phyloP scores from a whole-genome alignment of 1,140 invertebrate genomes.

The Trachelipus rathkii region DNA sequence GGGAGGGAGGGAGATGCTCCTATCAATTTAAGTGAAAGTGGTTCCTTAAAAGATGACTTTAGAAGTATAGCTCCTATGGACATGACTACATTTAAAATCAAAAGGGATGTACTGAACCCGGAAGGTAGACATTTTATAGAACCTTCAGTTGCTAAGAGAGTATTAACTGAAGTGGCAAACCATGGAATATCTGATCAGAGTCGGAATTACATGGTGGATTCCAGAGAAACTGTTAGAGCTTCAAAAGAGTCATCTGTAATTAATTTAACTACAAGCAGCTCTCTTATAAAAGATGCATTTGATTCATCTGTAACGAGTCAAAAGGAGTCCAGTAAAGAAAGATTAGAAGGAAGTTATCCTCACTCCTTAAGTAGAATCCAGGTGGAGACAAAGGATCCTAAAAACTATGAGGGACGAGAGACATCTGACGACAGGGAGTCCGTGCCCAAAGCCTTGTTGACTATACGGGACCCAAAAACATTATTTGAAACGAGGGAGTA shows the following conservation, averaged over 20 bases:
- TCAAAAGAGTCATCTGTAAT: too few relatives aligned
- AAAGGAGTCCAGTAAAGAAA: background rate
- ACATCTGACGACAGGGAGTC: background rate
- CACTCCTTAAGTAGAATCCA: background rate
- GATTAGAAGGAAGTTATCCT: background rate
- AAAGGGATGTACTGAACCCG: background rate
- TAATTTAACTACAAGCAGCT: background rate
- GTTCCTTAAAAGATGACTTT: background rate
- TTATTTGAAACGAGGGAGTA: background rate
- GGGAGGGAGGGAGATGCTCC: background rate
- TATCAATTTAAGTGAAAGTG: background rate
- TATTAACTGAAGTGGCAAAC: background rate
- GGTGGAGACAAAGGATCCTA: background rate
- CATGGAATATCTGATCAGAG: too few relatives aligned
- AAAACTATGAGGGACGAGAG: background rate
- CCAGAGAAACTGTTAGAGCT: too few relatives aligned
- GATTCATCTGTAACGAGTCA: background rate
- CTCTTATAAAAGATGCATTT: background rate
- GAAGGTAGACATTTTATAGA: background rate
- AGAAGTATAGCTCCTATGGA: background rate
- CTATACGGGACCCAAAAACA: background rate
- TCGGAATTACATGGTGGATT: too few relatives aligned
- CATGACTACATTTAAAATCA: conserved; percentile 2
- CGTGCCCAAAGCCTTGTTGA: background rate
- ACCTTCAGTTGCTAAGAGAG: background rate